phyloP scores from a whole-genome alignment of 2,888 invertebrate genomes.

The Sepioteuthis lessoniana region DNA sequence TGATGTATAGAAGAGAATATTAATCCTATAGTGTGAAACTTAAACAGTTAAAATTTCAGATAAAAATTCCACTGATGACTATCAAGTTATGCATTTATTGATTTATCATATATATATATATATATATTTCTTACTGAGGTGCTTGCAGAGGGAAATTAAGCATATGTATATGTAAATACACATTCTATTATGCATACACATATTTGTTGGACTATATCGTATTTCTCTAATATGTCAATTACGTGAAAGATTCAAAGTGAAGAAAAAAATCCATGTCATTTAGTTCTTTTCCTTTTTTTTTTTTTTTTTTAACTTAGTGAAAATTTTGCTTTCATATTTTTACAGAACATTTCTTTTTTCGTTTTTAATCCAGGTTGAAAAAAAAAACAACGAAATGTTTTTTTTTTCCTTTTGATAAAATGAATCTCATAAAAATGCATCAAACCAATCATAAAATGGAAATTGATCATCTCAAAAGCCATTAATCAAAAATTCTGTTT shows the following conservation, averaged over 20 bases:
- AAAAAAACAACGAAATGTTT: neutral
- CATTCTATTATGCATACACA: neutral
- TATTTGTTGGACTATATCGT: neutral
- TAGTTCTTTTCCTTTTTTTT: neutral
- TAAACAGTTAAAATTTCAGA: no score
- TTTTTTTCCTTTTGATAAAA: neutral
- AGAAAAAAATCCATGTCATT: neutral
- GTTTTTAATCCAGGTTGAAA: neutral
- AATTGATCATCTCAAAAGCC: neutral
- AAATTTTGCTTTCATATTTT: neutral
- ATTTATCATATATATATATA: neutral
- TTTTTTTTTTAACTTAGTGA: neutral
- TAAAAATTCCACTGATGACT: no score
- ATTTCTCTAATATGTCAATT: neutral
- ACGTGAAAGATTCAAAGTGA: neutral
- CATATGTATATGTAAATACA: neutral
- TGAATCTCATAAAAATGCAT: neutral
- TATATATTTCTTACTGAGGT: neutral
- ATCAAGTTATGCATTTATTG: no score
- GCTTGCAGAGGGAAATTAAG: neutral
- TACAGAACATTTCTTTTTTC: neutral
- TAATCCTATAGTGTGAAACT: no score
- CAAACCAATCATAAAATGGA: slow-evolving; percentile 8
- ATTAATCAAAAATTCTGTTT: neutral
- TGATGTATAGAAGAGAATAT: no score